Percentiles rank a stretch among this genome's conserved stretches.
These are phyloP conservation scores for Strigamia maritima DNA, from an alignment of 2,888 invertebrate species.

Conservation along the genomic window DNA sequence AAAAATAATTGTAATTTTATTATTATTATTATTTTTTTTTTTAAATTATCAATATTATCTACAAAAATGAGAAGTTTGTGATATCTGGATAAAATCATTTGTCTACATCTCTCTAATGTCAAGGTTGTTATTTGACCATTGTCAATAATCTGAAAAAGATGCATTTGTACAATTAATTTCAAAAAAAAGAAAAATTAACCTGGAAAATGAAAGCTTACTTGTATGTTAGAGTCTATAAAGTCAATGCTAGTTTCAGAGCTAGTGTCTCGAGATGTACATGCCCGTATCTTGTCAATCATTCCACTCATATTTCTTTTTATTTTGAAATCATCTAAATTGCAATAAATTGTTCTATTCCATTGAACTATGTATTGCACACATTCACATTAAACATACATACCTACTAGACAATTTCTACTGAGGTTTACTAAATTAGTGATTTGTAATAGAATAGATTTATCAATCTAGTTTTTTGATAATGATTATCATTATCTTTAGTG, in stretches of 20 bases:
- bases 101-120: conserved; percentile 6
- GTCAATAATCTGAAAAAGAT: conserved; percentile 11
- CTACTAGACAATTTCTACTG: background rate
- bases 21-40: too few relatives aligned
- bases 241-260: background rate
- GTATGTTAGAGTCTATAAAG: background rate
- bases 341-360: too few relatives aligned
- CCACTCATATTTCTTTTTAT: background rate
- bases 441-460: too few relatives aligned
- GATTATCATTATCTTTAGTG: background rate
- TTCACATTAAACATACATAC: too few relatives aligned
- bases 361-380: too few relatives aligned
- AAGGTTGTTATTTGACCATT: background rate
- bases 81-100: background rate
- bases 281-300: background rate
- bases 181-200: background rate
- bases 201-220: background rate
- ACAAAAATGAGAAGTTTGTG: conserved; percentile 22
- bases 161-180: too few relatives aligned
- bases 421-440: too few relatives aligned
- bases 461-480: background rate
- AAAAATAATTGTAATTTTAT: background rate
- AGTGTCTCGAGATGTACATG: background rate
- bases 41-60: background rate
- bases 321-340: background rate